Evolutionary conservation across 2,888 invertebrate species (phyloP), one percentile per base, ranked within the genome.

Genomic region (Fragum fragum): DNA sequence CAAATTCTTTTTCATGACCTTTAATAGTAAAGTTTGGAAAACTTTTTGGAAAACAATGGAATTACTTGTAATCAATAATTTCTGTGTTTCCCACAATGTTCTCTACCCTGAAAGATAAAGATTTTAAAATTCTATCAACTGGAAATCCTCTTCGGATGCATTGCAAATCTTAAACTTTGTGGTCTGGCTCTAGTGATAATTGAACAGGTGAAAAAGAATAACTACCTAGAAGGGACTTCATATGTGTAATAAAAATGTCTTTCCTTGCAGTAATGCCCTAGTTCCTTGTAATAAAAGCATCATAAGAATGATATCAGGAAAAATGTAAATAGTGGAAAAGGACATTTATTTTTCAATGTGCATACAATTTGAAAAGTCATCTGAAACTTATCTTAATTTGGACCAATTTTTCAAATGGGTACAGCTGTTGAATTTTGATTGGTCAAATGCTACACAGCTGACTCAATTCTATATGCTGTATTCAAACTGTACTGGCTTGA

Each of bases 401-500:
- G 16, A 16, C 7, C 16, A 16, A 11, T 42, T 42, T 42, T 42
- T 16, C 42, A 11, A 16, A 11, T 42, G 11, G 11, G 16, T 42
- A 16, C 16, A 7, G 16, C 42, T 42, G 42, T 7, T 16, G 7
- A 11, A 7, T 42, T 42, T 42, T 42, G n/a, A n/a, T n/a, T n/a
- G n/a, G n/a, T n/a, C n/a, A n/a, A 16, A n/a, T 21, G 21, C 39
- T 77, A 85, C 36, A 86, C 86, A 21, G 86, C 86, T 6, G 86
- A 86, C 39, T 86, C 86, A 26, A 81, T 74, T 59, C 79, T 86
- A 71, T 77, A 86, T 32, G 81, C 81, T 0, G 71, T 81, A 73
- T 83, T 83, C n/a, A 83, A 29, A 59, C 86, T 86, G 59, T 83
- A 85, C 53, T 85, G 85, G 55, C 86, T 83, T 5, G 83, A 81